A percentile compares a stretch with the other conserved stretches of the same genome.
These are phyloP conservation scores for Heliothis virescens DNA, from an alignment of 1,140 invertebrate species.

Conservation along the genomic window DNA sequence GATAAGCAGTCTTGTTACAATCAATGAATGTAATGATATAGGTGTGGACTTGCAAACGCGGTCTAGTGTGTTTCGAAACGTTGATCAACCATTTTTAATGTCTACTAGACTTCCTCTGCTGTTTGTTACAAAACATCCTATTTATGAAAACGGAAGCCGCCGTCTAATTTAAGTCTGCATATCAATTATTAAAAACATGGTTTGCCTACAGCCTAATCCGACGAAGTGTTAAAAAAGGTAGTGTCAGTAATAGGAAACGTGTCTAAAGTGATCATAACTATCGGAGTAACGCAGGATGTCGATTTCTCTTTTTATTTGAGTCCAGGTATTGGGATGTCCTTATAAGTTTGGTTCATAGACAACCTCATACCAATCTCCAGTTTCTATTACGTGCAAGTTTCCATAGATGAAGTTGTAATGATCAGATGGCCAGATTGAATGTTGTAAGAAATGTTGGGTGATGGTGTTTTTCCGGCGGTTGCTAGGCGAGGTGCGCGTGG, in stretches of 20 bases:
- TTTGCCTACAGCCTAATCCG: slow-evolving; percentile 8
- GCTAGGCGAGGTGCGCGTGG: slow-evolving; percentile 56
- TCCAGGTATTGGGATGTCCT: slow-evolving; percentile 16
- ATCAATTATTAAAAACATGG: slow-evolving; percentile 33
- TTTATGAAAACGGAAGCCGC: slow-evolving; percentile 41
- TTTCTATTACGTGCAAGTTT: slow-evolving; percentile 41
- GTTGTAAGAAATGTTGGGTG: slow-evolving; percentile 64
- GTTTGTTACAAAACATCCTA: slow-evolving; percentile 46
- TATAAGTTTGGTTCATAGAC: slow-evolving; percentile 22
- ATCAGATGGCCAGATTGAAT: slow-evolving; percentile 55
- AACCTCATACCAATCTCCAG: slow-evolving; percentile 28
- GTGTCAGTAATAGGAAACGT: slow-evolving; percentile 20
- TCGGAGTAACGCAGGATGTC: slow-evolving; percentile 33
- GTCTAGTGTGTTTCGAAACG: slow-evolving; percentile 41
- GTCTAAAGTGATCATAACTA: slow-evolving; percentile 7
- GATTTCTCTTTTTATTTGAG: slow-evolving; percentile 47
- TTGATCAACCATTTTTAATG: slow-evolving; percentile 41
- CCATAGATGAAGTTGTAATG: slow-evolving; percentile 33
- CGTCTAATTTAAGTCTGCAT: slow-evolving; percentile 39
- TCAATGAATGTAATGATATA: slow-evolving; percentile 32
- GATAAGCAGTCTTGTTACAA: slow-evolving; percentile 13
- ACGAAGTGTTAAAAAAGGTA: not conserved
- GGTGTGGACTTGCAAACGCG: not conserved
- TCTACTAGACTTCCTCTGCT: slow-evolving; percentile 44
- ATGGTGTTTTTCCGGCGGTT: slow-evolving; percentile 65